These are phyloP conservation scores for Zosterops pallidus DNA, from an alignment of 2,113 vertebrate genomes.

Conservation along the genomic window DNA sequence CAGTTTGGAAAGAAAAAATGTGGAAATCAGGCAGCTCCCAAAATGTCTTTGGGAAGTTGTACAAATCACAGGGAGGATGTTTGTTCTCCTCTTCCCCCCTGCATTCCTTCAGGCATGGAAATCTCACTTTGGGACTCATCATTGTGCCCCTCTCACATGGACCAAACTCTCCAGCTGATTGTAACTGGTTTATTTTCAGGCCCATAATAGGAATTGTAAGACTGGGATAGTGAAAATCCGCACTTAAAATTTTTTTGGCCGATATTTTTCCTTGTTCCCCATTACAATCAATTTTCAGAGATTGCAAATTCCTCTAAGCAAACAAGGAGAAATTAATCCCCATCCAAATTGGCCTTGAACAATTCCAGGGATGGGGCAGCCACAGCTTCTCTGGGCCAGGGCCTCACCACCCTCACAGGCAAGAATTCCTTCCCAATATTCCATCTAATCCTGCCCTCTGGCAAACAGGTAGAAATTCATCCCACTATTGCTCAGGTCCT, in stretches of 20 bases:
- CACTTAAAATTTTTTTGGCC: neutral
- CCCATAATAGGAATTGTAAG: rapidly evolving
- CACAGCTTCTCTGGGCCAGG: neutral
- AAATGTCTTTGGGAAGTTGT: neutral
- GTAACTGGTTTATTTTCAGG: neutral
- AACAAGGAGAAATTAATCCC: neutral
- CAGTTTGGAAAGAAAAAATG: neutral
- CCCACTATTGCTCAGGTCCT: neutral
- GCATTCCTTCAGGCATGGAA: neutral
- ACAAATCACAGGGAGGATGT: neutral
- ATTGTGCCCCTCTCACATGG: neutral
- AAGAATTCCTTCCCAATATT: neutral
- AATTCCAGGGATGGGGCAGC: neutral
- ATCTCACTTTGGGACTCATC: neutral
- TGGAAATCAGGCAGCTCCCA: neutral
- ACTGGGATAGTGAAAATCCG: neutral
- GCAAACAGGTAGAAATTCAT: neutral
- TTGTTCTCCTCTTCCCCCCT: neutral
- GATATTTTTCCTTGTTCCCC: neutral
- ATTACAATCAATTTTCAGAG: neutral
- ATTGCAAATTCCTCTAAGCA: neutral
- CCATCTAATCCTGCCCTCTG: neutral
- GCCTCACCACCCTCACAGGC: rapidly evolving
- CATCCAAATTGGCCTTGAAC: neutral
- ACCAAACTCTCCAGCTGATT: neutral